Percentiles rank a stretch among this genome's conserved stretches.
Evolutionary conservation across 2,888 invertebrate genomes (phyloP).

Genomic region (Busseola fusca): DNA sequence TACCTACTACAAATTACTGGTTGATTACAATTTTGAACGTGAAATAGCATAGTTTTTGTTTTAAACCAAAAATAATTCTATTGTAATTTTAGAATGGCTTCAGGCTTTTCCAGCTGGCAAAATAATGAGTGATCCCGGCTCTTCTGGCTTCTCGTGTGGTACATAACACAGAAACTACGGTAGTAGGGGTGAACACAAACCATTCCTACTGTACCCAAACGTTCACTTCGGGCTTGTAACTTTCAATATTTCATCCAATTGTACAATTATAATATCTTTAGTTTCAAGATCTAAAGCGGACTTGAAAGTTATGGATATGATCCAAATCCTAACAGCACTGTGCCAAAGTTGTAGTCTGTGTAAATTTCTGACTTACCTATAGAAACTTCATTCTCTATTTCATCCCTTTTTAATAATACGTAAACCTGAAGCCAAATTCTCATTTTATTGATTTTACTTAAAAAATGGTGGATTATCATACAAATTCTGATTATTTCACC

Average conservation of each 20-base stretch:
- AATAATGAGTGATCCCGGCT: conserved; percentile 25
- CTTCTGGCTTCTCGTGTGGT: conserved; percentile 26
- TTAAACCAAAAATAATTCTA: conserved; percentile 8
- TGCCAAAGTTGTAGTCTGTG: no score
- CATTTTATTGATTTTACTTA: neutral
- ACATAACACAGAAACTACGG: conserved; percentile 31
- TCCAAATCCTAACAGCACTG: conserved; percentile 3
- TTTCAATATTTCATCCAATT: conserved; percentile 27
- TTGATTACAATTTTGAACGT: neutral
- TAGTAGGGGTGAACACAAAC: conserved; percentile 22
- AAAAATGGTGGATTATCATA: neutral
- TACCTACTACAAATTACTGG: neutral
- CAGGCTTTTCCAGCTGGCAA: conserved; percentile 19
- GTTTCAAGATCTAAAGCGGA: conserved; percentile 1
- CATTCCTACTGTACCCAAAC: conserved; percentile 19
- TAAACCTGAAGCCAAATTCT: neutral
- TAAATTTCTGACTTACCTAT: neutral
- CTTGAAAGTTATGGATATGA: conserved; percentile 9
- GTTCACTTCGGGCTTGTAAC: conserved; percentile 27
- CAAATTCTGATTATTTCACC: neutral
- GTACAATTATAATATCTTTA: conserved; percentile 14
- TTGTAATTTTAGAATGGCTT: conserved; percentile 17
- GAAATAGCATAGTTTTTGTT: neutral
- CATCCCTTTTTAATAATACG: neutral
- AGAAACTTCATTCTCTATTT: neutral